Base-by-base conservation (phyloP, 2,888 invertebrate species). In the Eupithecia exiguata region DNA sequence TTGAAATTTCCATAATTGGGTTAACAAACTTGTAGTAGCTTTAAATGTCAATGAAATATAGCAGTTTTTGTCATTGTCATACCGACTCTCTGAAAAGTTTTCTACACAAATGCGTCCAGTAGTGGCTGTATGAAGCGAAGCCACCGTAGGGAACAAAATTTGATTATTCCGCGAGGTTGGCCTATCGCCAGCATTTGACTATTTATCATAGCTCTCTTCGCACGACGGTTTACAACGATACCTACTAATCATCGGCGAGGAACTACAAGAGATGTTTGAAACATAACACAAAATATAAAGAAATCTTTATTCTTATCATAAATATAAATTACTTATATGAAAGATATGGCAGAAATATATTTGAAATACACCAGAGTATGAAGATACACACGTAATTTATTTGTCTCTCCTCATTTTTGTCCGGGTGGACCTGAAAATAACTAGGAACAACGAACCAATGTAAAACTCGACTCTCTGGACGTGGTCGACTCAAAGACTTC, bases 141-240 rank as follows among this genome's bases (percentile, higher is more conserved):
- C 82, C 81, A 92, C 84, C 88, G 91, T 88, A 84, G 89, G 90
- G 91, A 87, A 89, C 88, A 84, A 91, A 92, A 94, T 94, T 93
- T 92, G 93, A 94, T 94, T 94, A 94, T 94, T 93, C 92, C 93
- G 89, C 93, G 91, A 93, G 91, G 93, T 92, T 93, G 93, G 94
- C 92, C 93, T 93, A 93, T 92, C 93, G 93, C 93, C 93, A 92
- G 86, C 88, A 86, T 87, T 87, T 84, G 88, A 92, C 93, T 93
- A 94, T 94, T 93, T 93, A 94, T 94, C 92, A 93, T 89, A 85
- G 88, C 88, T 89, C 89, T 88, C 90, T 82, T 84, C 88, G 86
- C 89, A 83, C 89, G 90, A 89, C 90, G 90, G 89, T 90, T 92
- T 91, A 93, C 92, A 93, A 92, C 90, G 89, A 91, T 91, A 91